These are phyloP conservation scores for Cetonia aurata DNA, from an alignment of 2,888 invertebrate genomes.

Conservation along the genomic window DNA sequence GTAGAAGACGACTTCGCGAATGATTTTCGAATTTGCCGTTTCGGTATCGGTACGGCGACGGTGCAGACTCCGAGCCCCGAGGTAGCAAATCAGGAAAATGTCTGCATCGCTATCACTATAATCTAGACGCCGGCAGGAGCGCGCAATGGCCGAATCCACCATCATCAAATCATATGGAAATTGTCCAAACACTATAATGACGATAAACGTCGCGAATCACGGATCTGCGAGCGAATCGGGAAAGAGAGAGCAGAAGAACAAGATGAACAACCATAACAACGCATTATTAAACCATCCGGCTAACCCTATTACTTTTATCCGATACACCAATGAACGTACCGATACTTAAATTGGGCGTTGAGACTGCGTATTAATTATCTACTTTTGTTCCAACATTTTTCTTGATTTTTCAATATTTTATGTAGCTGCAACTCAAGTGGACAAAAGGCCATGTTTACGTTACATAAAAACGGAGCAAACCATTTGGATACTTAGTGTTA, in stretches of 20 bases:
- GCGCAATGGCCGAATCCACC: conserved; percentile 57
- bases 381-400: conserved; percentile 23
- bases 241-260: conserved; percentile 9
- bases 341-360: conserved; percentile 61
- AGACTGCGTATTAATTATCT: conserved; percentile 36
- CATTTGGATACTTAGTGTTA: not conserved
- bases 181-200: conserved; percentile 64
- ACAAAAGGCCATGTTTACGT: too few relatives aligned
- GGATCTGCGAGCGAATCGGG: conserved; percentile 4
- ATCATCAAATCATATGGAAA: conserved; percentile 64
- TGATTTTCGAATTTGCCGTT: conserved; percentile 31
- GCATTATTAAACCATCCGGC: conserved; percentile 31
- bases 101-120: conserved; percentile 61
- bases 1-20: conserved; percentile 19
- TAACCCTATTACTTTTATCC: conserved; percentile 19
- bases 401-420: conserved; percentile 5
- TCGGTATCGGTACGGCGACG: conserved; percentile 27
- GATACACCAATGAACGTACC: conserved; percentile 32
- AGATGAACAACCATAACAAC: not conserved
- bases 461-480: not conserved
- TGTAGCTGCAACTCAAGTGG: not conserved
- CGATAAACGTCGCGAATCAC: conserved; percentile 64
- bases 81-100: conserved; percentile 54
- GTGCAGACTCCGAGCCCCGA: conserved; percentile 42
- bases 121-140: conserved; percentile 58